These are phyloP conservation scores for Pachycephus smyrnensis DNA, from an alignment of 2,888 invertebrate genomes.

Conservation along the genomic window DNA sequence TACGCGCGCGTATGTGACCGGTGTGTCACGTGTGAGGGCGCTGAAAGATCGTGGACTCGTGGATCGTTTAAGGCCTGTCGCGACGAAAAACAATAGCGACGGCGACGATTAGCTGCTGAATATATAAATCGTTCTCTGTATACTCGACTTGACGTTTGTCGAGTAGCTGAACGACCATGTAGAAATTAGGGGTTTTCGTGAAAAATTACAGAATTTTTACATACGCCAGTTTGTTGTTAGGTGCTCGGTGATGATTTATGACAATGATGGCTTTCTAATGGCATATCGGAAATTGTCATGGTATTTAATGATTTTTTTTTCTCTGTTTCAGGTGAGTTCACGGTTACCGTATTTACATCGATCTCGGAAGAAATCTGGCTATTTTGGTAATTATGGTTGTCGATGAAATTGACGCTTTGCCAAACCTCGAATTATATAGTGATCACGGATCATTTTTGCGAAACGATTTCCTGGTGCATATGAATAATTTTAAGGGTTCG, in stretches of 20 bases:
- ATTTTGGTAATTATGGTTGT: not conserved
- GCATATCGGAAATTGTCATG: not conserved
- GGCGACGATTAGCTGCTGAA: not conserved
- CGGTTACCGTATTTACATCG: not conserved
- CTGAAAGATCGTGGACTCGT: not conserved
- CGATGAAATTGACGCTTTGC: not conserved
- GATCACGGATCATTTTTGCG: not conserved
- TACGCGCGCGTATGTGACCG: not conserved
- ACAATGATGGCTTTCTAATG: not conserved
- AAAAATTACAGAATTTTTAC: not conserved
- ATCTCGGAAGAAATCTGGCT: not conserved
- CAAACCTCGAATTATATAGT: not conserved
- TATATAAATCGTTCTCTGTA: not conserved
- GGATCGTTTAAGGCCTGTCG: not conserved
- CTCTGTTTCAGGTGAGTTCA: conserved; percentile 41
- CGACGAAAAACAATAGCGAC: not conserved
- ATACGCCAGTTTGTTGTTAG: not conserved
- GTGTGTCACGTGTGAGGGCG: too few relatives aligned
- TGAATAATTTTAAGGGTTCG: not conserved
- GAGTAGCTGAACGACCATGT: not conserved
- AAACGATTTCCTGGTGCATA: not conserved
- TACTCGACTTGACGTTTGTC: not conserved
- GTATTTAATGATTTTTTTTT: not conserved
- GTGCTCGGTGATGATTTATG: not conserved
- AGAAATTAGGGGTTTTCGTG: not conserved